Evolutionary conservation across 1,140 invertebrate species (phyloP), one percentile per base, ranked within the genome.

Genomic region (Euura saliciscinereae): DNA sequence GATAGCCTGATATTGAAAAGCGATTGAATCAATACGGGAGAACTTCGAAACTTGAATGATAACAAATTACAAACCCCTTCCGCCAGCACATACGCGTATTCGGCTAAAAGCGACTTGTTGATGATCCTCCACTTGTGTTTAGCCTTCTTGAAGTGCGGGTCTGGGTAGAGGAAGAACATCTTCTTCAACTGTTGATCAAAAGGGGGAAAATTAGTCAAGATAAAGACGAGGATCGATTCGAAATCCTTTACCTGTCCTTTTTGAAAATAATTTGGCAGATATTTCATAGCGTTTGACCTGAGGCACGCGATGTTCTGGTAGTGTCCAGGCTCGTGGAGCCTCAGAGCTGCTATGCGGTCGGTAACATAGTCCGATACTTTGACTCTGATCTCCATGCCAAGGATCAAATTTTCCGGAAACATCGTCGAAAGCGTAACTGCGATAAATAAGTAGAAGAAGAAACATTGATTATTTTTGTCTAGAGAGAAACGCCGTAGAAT

Each of bases 51-150:
- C 68, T 75, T 69, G 11, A 66, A 44, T 66, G 11, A 66, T 11
- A 46, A 44, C 8, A 69, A 45, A 70, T 76, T 59, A 89, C 89
- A 89, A 86, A 97, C 96, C 75, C 93, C 93, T 84, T 94, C 92
- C 64, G 90, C 89, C 46, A 99, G 87, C 59, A 98, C 92, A 89
- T 98, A 99, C 0, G 98, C 98, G 91, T 99, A 99, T 89, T 99
- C 98, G 13, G 97, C 94, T 51, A 99, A 87, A 13, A 99, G 86
- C 75, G 93, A 94, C 77, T 95, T 91, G 83, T 97, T 99, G 76
- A 99, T 98, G 68, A 99, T 99, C 74, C 99, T 91, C 98, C 98
- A 99, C 88, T 99, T 99, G 82, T 99, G 97, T 89, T 99, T 99
- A 0, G 96, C 93, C 81, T 96, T 98, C 86, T 99, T 99, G 85